phyloP scores from a whole-genome alignment of 2,113 vertebrate species.

The Ageneiosus marmoratus region DNA sequence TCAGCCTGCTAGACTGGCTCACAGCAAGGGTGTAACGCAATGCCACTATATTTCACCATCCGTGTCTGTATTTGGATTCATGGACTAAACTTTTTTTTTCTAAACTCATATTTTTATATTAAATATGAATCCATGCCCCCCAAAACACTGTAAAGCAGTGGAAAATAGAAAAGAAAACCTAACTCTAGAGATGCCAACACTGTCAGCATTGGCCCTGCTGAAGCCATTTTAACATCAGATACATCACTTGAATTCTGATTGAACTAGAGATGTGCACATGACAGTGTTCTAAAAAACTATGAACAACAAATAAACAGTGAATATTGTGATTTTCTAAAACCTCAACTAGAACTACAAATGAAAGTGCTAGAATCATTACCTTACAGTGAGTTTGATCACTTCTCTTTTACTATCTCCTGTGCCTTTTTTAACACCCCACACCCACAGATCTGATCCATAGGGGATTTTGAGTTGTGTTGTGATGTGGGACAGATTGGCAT shows the following conservation, averaged over 20 bases:
- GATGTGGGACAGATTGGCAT: constrained; percentile 33
- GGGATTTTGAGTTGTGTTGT: background rate
- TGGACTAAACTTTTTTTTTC: background rate
- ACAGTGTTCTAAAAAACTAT: background rate
- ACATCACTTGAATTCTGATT: background rate
- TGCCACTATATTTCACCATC: background rate
- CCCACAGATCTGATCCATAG: background rate
- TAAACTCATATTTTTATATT: background rate
- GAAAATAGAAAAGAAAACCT: background rate
- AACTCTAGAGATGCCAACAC: background rate
- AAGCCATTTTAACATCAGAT: background rate
- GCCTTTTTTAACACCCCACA: background rate
- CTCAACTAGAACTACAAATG: background rate
- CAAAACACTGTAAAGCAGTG: background rate
- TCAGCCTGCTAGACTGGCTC: constrained; percentile 16
- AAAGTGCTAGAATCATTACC: background rate
- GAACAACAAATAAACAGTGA: background rate
- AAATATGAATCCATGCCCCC: background rate
- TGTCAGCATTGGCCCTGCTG: background rate
- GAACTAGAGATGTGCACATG: background rate
- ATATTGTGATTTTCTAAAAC: background rate
- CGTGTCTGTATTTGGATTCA: background rate
- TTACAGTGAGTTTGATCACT: background rate
- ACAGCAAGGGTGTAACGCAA: background rate
- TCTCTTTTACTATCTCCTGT: background rate